Percentiles rank a stretch among this genome's conserved stretches.
Evolutionary conservation across 2,888 invertebrate species (phyloP).

Genomic region (Chouioia cunea): DNA sequence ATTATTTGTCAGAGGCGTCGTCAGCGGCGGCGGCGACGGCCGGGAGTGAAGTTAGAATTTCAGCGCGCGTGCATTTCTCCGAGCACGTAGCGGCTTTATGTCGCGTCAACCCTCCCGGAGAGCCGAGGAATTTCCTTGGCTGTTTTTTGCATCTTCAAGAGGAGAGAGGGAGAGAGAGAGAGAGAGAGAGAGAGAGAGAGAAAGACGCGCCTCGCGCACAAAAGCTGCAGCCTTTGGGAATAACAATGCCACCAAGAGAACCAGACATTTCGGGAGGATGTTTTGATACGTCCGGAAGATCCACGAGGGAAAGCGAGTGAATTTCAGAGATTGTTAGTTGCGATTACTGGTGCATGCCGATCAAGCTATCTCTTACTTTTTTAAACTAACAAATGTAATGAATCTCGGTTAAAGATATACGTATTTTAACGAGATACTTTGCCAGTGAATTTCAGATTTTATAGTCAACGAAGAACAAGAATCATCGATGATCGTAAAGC

Average conservation of each 20-base stretch:
- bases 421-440: too few species aligned
- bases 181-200: not conserved
- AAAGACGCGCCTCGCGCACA: not conserved
- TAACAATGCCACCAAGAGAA: slow-evolving; percentile 11
- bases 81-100: slow-evolving; percentile 27
- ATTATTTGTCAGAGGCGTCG: too few species aligned
- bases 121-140: slow-evolving; percentile 11
- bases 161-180: too few species aligned
- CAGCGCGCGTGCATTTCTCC: slow-evolving; percentile 7
- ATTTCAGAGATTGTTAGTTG: too few species aligned
- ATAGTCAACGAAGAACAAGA: too few species aligned
- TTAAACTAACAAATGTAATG: too few species aligned
- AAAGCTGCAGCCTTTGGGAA: slow-evolving; percentile 10
- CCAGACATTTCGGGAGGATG: not conserved
- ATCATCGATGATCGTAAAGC: too few species aligned
- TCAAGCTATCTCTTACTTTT: too few species aligned
- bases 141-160: slow-evolving; percentile 13
- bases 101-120: slow-evolving; percentile 9
- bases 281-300: slow-evolving; percentile 6
- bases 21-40: slow-evolving; percentile 1
- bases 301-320: slow-evolving; percentile 2
- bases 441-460: too few species aligned
- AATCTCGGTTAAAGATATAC: too few species aligned
- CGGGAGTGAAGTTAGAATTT: slow-evolving; percentile 5
- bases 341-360: too few species aligned